These are phyloP conservation scores for Pantherophis vulpinus DNA, from an alignment of 2,797 vertebrate genomes.

Conservation along the genomic window DNA sequence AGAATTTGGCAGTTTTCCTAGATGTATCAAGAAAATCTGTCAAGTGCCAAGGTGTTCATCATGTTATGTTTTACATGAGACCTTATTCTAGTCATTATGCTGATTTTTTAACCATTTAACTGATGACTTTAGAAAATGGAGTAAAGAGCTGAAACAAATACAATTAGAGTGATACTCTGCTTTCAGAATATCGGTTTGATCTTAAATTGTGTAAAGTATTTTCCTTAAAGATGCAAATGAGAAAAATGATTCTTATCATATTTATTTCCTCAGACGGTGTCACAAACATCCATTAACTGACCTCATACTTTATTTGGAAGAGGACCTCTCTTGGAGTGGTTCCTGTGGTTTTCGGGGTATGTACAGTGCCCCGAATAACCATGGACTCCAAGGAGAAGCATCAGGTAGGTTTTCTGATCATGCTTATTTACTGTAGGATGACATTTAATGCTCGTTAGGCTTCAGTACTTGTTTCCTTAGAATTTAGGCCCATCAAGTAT, in stretches of 20 bases:
- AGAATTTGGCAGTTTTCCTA: slow-evolving; percentile 39
- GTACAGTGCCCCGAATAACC: slow-evolving; percentile 71
- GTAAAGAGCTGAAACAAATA: background rate
- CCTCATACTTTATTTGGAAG: slow-evolving; percentile 54
- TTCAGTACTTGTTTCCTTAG: background rate
- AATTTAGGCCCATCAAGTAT: background rate
- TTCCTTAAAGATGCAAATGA: background rate
- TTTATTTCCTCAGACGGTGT: slow-evolving; percentile 63
- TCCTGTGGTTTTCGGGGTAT: slow-evolving; percentile 76
- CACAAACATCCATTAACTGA: slow-evolving; percentile 39
- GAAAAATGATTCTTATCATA: slow-evolving; percentile 36
- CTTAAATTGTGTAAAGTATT: background rate
- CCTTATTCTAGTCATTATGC: slow-evolving; percentile 4
- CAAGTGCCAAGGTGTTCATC: slow-evolving; percentile 21
- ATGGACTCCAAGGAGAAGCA: slow-evolving; percentile 92
- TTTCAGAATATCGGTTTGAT: background rate
- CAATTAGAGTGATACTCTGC: background rate
- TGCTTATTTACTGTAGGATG: background rate
- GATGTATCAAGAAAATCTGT: slow-evolving; percentile 46
- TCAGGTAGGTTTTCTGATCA: slow-evolving; percentile 74
- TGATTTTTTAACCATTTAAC: slow-evolving; percentile 8
- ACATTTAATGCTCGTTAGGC: background rate
- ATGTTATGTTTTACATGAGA: slow-evolving; percentile 8
- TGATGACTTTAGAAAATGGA: background rate
- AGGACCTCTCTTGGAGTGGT: slow-evolving; percentile 55